Base-by-base conservation (phyloP, 35 echinoderm and acorn worm genomes). In the Apostichopus californicus region DNA sequence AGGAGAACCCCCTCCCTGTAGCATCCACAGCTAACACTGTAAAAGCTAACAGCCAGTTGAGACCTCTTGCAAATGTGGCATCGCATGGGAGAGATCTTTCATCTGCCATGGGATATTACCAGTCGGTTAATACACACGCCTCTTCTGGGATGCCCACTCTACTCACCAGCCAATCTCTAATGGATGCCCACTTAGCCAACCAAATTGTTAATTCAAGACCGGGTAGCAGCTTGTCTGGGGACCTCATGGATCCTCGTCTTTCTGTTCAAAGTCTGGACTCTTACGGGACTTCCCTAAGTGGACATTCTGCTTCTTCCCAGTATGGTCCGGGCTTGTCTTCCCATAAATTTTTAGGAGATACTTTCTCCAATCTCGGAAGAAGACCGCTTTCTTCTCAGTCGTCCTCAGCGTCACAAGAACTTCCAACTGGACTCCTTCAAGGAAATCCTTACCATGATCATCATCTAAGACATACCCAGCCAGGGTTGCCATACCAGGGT, bases 121-220 rank as follows among this genome's bases (percentile, higher is more conserved):
- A 18, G n/a, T 17, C 57, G 17, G 15, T 55, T 11, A 81, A 81
- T 54, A 23, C 57, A n/a, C 6, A 26, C 9, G 28, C 52, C 9
- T 17, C 20, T 17, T 1, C 14, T 6, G 28, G 58, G 8, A 59
- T 78, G 73, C 95, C 95, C 56, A 93, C 95, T 58, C 54, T 96
- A 60, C 81, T 96, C 23, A 96, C 95, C n/a, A 96, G 95, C 61
- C 92, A 96, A 54, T 91, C 92, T n/a, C 81, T 96, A 13, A 72
- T 96, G 28, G 93, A 89, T 21, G 77, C 57, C 54, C 81, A 59
- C 21, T 58, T 85, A 59, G 57, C 81, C 28, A 59, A 52, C 57
- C 81, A 59, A 23, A n/a, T 85, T 23, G 24, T 85, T 5, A 85
- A 59, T 21, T 85, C 81, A 63, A 56, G 81, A 6, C 81, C 81